Evolutionary conservation across 2,113 vertebrate species (phyloP), one percentile per base, ranked within the genome.

Genomic region (Macaca mulatta): DNA sequence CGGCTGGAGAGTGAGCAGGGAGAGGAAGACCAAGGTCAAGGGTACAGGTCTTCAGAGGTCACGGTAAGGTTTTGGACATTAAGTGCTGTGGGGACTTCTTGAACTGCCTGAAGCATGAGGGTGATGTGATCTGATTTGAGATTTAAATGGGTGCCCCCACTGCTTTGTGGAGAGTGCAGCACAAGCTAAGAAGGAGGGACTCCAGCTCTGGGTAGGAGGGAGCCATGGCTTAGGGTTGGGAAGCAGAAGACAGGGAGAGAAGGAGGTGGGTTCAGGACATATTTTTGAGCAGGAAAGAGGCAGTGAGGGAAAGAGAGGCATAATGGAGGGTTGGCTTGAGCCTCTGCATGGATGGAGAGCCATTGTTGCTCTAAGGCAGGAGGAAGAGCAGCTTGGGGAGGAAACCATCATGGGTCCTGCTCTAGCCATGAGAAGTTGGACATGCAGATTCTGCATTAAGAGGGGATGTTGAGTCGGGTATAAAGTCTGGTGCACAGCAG

Each of bases 401-500:
- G 32, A 7, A 50, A 22, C 5, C 17, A 32, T 64, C 27, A 5
- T 14, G 75, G 27, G n/a, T 11, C 3, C 59, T 3, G 35, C 84
- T 40, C 6, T 1, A 70, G 38, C 18, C 2, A 5, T 11, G 59
- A 35, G 48, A 43, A 20, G 57, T 20, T n/a, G 27, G 40, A 67
- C 57, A 11, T 5, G 27, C 10, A 4, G 61, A 52, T 27, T 13
- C 27, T 0, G 6, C 40, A 40, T 52, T 52, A 0, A 5, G 32
- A 35, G 50, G 6, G 70, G 45, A 8, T 0, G 6, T 7, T 4
- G 32, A 40, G 48, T 3, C 38, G 43, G 80, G 2, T 13, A 3
- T 18, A 4, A n/a, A 8, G 48, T 3, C 48, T 22, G 45, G 45
- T 0, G 2, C 69, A 57, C 11, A 5, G 38, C 0, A 11, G n/a